Conservation (phyloP, 2,888 invertebrate genomes). For the Glyphotaelius pellucidus region DNA sequence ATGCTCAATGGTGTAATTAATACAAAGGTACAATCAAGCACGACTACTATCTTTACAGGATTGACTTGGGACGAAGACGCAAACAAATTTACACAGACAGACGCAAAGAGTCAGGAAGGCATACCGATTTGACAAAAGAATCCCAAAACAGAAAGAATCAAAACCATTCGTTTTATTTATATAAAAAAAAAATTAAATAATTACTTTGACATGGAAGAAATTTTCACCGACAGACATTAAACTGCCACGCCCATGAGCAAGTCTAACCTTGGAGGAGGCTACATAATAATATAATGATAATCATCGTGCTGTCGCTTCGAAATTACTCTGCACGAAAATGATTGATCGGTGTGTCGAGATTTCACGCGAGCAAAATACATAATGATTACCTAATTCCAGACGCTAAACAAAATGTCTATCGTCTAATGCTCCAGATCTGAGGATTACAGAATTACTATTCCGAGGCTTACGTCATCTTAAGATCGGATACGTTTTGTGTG, state of each 20-base stretch:
- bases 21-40: too few relatives aligned
- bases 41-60: too few relatives aligned
- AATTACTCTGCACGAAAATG: not conserved
- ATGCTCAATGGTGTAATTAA: too few relatives aligned
- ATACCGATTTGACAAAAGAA: not conserved
- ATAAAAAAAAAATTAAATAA: not conserved
- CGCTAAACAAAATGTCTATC: not conserved
- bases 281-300: not conserved
- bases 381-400: not conserved
- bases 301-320: not conserved
- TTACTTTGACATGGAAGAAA: not conserved
- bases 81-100: too few relatives aligned
- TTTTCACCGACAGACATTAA: not conserved
- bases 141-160: not conserved
- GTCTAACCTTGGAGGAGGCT: not conserved
- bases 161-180: not conserved
- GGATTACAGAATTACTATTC: not conserved
- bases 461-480: not conserved
- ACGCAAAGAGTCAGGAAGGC: too few relatives aligned
- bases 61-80: too few relatives aligned
- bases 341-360: not conserved
- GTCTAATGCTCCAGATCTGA: not conserved
- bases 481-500: not conserved
- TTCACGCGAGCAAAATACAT: not conserved
- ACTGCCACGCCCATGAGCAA: not conserved